Evolutionary conservation across 2,888 invertebrate species (phyloP).

Genomic region (Xestia xanthographa): DNA sequence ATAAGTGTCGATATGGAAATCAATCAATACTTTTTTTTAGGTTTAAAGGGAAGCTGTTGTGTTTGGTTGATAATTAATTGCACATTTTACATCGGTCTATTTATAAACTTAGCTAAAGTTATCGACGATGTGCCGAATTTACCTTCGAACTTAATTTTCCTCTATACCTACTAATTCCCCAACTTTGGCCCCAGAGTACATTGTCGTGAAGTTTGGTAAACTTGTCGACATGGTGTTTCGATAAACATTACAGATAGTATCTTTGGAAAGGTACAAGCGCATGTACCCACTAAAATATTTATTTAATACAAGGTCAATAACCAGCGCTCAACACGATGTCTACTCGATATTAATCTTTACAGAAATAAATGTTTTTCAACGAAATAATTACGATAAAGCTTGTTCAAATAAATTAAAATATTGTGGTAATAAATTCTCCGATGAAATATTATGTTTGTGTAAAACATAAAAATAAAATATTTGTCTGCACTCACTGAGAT

Average conservation of each 20-base stretch:
- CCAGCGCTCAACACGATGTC: constrained; percentile 15
- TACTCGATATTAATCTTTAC: constrained; percentile 14
- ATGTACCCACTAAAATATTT: constrained; percentile 34
- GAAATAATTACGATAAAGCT: background rate
- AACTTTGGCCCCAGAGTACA: constrained; percentile 37
- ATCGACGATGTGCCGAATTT: constrained; percentile 37
- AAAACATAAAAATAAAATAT: background rate
- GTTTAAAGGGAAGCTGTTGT: background rate
- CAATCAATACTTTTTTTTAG: background rate
- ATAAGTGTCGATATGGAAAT: background rate
- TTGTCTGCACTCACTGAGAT: background rate
- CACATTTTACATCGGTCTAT: constrained; percentile 25
- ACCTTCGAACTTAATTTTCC: constrained; percentile 39
- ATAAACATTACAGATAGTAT: constrained; percentile 55
- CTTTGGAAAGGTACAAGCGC: constrained; percentile 25
- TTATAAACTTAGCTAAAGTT: constrained; percentile 17
- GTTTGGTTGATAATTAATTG: constrained; percentile 10
- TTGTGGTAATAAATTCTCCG: background rate
- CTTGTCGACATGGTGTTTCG: constrained; percentile 48
- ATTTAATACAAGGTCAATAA: constrained; percentile 29
- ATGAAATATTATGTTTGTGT: constrained; percentile 1
- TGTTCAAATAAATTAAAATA: background rate
- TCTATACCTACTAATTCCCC: constrained; percentile 43
- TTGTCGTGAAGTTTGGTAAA: constrained; percentile 40
- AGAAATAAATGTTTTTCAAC: constrained; percentile 4